Percentiles rank a stretch among this genome's conserved stretches.
Evolutionary conservation across 2,888 invertebrate species (phyloP).

Genomic region (Zaprionus obscuricornis): DNA sequence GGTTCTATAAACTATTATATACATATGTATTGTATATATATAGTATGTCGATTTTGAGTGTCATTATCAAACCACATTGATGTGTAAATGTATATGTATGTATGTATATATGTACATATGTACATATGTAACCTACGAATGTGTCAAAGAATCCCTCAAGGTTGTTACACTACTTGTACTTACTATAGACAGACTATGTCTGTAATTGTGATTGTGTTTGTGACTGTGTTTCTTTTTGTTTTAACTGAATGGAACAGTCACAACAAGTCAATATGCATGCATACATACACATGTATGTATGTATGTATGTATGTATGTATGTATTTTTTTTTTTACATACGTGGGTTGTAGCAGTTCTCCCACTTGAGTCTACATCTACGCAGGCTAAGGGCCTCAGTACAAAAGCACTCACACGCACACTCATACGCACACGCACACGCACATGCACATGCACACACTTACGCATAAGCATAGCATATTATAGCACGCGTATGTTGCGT

Average conservation of each 20-base stretch:
- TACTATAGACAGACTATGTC: not conserved
- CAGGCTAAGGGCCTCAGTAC: conserved; percentile 27
- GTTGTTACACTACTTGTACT: no score
- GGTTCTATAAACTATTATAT: no score
- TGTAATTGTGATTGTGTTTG: conserved; percentile 6
- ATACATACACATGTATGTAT: not conserved
- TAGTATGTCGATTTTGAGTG: conserved; percentile 48
- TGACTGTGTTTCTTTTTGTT: conserved; percentile 12
- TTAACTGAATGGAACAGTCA: conserved; percentile 22
- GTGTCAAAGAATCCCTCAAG: no score
- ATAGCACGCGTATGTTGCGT: no score
- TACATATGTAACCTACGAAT: not conserved
- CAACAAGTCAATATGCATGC: conserved; percentile 22
- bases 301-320: not conserved
- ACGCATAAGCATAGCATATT: no score
- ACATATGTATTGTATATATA: no score
- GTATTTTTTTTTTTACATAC: no score
- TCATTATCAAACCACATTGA: conserved; percentile 50
- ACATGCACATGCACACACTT: conserved; percentile 8
- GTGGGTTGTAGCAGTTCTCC: conserved; percentile 67
- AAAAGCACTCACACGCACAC: conserved; percentile 27
- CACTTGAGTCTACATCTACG: conserved; percentile 71
- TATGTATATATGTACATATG: no score
- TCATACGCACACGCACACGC: conserved; percentile 12
- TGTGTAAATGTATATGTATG: no score